Conservation (phyloP, 1,140 invertebrate species). For the Drosophila repletoides region DNA sequence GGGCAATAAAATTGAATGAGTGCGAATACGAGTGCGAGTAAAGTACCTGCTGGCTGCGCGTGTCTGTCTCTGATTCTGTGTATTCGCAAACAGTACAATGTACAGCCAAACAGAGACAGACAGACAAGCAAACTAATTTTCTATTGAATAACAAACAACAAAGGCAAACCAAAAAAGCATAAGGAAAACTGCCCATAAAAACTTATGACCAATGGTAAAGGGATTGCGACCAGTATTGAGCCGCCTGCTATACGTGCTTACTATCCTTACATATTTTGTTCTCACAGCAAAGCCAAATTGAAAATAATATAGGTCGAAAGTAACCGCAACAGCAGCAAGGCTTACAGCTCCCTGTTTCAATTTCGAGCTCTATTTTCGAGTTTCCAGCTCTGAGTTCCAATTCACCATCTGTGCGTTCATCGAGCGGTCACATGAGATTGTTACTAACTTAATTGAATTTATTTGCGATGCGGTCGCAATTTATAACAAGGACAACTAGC, state of each 20-base stretch:
- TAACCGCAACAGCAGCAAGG: not conserved
- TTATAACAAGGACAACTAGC: slow-evolving; percentile 8
- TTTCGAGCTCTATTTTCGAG: not conserved
- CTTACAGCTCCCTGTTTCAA: not conserved
- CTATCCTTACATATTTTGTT: slow-evolving; percentile 14
- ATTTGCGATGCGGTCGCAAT: slow-evolving; percentile 33
- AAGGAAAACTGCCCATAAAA: slow-evolving; percentile 43
- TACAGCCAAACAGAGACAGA: not conserved
- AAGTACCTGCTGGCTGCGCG: slow-evolving; percentile 16
- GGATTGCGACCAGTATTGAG: not conserved
- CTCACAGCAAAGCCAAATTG: slow-evolving; percentile 37
- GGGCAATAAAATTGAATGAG: slow-evolving; percentile 32
- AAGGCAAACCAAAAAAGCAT: slow-evolving; percentile 24
- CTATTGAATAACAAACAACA: slow-evolving; percentile 41
- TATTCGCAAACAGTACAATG: not conserved
- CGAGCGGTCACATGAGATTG: slow-evolving; percentile 27
- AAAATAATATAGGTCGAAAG: slow-evolving; percentile 36
- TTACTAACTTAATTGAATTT: slow-evolving; percentile 52
- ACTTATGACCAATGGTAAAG: slow-evolving; percentile 26
- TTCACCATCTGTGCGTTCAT: slow-evolving; percentile 10
- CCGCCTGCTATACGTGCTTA: too few relatives aligned
- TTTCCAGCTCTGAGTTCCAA: not conserved
- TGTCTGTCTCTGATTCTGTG: not conserved
- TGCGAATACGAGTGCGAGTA: slow-evolving; percentile 9
- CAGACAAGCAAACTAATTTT: slow-evolving; percentile 48